A percentile compares a stretch with the other conserved stretches of the same genome.
These are phyloP conservation scores for Tipula unca DNA, from an alignment of 2,888 invertebrate genomes.

Conservation along the genomic window DNA sequence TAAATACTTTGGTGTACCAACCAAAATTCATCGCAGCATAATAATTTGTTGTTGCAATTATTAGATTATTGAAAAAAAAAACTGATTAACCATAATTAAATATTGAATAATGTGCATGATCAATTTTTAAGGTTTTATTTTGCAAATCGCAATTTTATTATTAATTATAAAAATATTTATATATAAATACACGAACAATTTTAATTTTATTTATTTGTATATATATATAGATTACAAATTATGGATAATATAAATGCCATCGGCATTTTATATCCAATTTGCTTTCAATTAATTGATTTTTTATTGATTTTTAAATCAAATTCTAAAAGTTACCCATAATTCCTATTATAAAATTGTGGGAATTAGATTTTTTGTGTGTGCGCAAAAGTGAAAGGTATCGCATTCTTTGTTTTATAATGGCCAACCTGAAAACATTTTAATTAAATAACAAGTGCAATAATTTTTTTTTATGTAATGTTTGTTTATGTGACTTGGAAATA, in stretches of 20 bases:
- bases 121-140: not conserved
- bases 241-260: not conserved
- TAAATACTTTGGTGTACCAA: too few species aligned
- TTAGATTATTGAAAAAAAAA: too few species aligned
- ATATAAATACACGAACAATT: not conserved
- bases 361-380: not conserved
- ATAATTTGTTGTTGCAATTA: too few species aligned
- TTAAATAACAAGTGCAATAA: not conserved
- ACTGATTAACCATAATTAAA: too few species aligned
- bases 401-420: not conserved
- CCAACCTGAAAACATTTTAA: not conserved
- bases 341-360: not conserved
- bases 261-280: not conserved
- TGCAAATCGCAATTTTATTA: not conserved
- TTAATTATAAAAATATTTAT: not conserved
- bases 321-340: not conserved
- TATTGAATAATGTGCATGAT: not conserved
- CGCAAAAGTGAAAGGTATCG: not conserved
- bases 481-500: too few species aligned
- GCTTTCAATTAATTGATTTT: not conserved
- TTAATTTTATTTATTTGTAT: not conserved
- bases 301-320: not conserved
- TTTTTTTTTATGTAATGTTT: not conserved
- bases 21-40: too few species aligned
- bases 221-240: not conserved